phyloP scores from a whole-genome alignment of 2,888 invertebrate species.

The Morpho achilles region DNA sequence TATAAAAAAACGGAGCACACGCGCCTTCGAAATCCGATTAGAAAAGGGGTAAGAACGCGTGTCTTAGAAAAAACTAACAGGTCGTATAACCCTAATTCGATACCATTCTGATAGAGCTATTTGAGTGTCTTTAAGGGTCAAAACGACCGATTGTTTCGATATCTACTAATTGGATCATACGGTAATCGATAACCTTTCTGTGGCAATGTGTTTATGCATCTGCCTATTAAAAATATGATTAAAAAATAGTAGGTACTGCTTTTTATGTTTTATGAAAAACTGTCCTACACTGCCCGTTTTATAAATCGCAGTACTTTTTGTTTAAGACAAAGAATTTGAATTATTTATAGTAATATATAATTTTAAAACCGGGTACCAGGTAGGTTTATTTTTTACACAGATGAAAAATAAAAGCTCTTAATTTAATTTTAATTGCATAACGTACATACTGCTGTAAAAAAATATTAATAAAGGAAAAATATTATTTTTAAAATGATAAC shows the following conservation, averaged over 20 bases:
- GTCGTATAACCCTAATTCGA: conserved; percentile 70
- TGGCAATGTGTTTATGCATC: conserved; percentile 68
- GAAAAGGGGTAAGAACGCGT: conserved; percentile 72
- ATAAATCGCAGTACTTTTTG: too few relatives aligned
- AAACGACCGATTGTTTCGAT: conserved; percentile 68
- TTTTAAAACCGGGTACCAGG: too few relatives aligned
- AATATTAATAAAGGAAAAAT: too few relatives aligned
- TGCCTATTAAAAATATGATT: conserved; percentile 43
- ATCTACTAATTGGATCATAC: conserved; percentile 77
- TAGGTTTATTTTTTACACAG: too few relatives aligned
- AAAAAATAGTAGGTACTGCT: conserved; percentile 17
- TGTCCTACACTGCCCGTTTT: too few relatives aligned
- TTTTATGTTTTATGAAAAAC: conserved; percentile 20
- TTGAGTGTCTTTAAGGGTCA: conserved; percentile 59
- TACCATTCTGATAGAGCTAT: conserved; percentile 73
- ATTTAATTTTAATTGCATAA: too few relatives aligned
- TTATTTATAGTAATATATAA: too few relatives aligned
- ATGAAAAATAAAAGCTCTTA: too few relatives aligned
- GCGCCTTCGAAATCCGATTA: conserved; percentile 72
- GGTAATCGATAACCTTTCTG: conserved; percentile 72
- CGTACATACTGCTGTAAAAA: too few relatives aligned
- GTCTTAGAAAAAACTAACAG: conserved; percentile 49
- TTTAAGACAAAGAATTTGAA: too few relatives aligned
- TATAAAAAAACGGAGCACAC: conserved; percentile 64
- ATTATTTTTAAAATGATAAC: too few relatives aligned